These are phyloP conservation scores for Cacoxenus indagator DNA, from an alignment of 2,888 invertebrate species.

Conservation along the genomic window DNA sequence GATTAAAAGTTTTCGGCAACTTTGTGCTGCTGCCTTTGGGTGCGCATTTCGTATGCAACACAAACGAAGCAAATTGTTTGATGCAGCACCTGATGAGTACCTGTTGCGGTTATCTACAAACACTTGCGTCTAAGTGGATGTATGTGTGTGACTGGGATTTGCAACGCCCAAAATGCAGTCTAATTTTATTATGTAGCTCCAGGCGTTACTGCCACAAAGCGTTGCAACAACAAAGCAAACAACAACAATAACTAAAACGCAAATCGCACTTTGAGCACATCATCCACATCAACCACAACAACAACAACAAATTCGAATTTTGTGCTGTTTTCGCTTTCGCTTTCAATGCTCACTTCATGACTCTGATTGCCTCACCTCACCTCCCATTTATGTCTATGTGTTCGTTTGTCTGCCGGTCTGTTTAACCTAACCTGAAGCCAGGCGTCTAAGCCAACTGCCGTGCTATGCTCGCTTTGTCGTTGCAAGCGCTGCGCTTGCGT, in stretches of 20 bases:
- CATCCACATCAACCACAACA: background rate
- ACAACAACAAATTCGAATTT: background rate
- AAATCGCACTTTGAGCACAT: background rate
- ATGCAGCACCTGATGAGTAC: constrained; percentile 9
- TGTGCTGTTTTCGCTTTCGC: constrained; percentile 7
- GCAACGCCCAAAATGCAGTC: constrained; percentile 24
- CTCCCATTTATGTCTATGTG: background rate
- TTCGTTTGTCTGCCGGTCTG: background rate
- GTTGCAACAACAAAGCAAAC: constrained; percentile 25
- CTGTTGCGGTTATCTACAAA: constrained; percentile 6
- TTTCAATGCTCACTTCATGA: background rate
- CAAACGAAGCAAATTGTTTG: constrained; percentile 33
- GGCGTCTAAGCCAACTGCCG: background rate
- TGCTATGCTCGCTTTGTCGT: background rate
- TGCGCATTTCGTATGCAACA: constrained; percentile 10
- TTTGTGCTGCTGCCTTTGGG: constrained; percentile 7
- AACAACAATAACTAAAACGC: background rate
- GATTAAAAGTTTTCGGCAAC: constrained; percentile 9
- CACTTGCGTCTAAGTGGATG: background rate
- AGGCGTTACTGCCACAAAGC: constrained; percentile 10
- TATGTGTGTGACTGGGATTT: constrained; percentile 23
- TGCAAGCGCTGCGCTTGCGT: constrained; percentile 2
- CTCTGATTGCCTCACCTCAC: background rate
- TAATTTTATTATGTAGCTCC: constrained; percentile 54
- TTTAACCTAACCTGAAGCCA: background rate